A percentile compares a stretch with the other conserved stretches of the same genome.
Conservation (phyloP, 2,888 invertebrate genomes). For the Caenorhabditis doughertyi region DNA sequence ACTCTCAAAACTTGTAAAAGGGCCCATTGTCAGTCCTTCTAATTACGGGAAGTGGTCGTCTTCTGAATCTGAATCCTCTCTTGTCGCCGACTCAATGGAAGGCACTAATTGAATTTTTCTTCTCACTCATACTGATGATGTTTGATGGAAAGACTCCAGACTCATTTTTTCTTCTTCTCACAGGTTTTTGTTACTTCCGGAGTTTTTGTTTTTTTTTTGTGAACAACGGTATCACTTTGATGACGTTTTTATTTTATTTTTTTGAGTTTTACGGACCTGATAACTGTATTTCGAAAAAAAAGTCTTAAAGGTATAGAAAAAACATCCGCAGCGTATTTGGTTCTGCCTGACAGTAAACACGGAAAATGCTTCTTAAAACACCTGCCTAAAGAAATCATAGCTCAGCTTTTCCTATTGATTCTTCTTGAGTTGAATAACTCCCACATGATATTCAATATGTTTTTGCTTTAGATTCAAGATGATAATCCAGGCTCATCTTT, state of each 20-base stretch:
- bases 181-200: slow-evolving; percentile 27
- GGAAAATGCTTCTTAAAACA: no score
- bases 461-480: no score
- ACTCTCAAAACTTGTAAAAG: slow-evolving; percentile 15
- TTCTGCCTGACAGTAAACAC: no score
- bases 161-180: slow-evolving; percentile 21
- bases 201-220: neutral
- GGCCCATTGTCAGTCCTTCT: slow-evolving; percentile 13
- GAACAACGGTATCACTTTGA: neutral
- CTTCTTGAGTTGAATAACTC: no score
- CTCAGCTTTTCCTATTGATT: no score
- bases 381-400: no score
- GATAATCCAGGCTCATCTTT: no score
- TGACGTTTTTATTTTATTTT: neutral
- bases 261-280: no score
- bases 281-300: no score
- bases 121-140: slow-evolving; percentile 48
- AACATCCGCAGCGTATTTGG: no score
- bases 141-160: slow-evolving; percentile 56
- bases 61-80: slow-evolving; percentile 52
- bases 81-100: slow-evolving; percentile 42
- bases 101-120: slow-evolving; percentile 56
- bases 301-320: no score
- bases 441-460: no score
- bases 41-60: slow-evolving; percentile 58